These are phyloP conservation scores for Hippocampus guttulatus DNA, from an alignment of 2,113 vertebrate genomes.

Conservation along the genomic window DNA sequence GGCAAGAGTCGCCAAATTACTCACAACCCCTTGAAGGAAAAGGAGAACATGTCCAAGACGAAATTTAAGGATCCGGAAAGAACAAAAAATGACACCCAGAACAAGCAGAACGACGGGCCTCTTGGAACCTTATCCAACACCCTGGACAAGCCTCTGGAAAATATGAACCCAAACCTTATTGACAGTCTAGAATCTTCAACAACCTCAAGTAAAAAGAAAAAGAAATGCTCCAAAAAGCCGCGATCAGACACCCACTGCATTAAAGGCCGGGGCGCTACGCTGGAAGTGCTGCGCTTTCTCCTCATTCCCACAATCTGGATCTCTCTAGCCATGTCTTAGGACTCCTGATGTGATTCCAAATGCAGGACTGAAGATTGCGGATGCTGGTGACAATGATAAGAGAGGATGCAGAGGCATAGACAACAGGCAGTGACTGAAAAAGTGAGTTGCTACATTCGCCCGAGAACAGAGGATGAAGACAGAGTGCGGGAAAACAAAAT, in stretches of 20 bases:
- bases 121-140: conserved; percentile 88
- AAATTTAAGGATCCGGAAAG: conserved; percentile 78
- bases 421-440: conserved; percentile 62
- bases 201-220: conserved; percentile 87
- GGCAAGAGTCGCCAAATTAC: conserved; percentile 83
- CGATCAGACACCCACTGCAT: conserved; percentile 91
- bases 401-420: conserved; percentile 65
- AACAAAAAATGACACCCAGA: conserved; percentile 83
- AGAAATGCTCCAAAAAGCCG: conserved; percentile 91
- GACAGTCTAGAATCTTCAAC: conserved; percentile 84
- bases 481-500: conserved; percentile 72
- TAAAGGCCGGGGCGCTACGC: conserved; percentile 61
- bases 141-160: conserved; percentile 81
- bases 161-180: conserved; percentile 79
- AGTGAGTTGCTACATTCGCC: conserved; percentile 44
- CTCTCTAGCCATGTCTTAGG: conserved; percentile 74
- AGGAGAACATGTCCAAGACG: conserved; percentile 89
- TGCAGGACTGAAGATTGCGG: conserved; percentile 62
- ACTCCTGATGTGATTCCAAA: conserved; percentile 47
- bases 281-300: conserved; percentile 54
- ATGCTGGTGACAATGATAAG: conserved; percentile 73
- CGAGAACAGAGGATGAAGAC: conserved; percentile 56
- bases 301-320: conserved; percentile 67
- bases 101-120: conserved; percentile 91
- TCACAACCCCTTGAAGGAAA: conserved; percentile 85